Evolutionary conservation across 1,140 invertebrate species (phyloP).

Genomic region (Chlorops oryzae): DNA sequence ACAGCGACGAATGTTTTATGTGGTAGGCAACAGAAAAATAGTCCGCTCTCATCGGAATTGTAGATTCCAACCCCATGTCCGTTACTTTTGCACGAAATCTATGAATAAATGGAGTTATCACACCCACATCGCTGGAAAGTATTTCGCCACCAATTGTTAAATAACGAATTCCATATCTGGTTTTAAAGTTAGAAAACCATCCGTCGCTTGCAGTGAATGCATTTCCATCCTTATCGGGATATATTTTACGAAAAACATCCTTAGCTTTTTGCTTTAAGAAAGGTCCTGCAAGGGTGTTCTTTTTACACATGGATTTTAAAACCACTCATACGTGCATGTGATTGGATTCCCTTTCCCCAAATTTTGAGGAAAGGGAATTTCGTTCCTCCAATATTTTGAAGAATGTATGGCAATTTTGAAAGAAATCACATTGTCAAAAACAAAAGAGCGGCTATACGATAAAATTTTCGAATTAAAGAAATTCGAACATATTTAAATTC

Average conservation of each 20-base stretch:
- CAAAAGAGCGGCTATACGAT: too few relatives aligned
- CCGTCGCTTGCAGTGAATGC: slow-evolving; percentile 1
- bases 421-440: too few relatives aligned
- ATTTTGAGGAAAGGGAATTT: too few relatives aligned
- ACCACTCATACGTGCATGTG: too few relatives aligned
- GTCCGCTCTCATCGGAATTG: slow-evolving; percentile 46
- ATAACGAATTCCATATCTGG: slow-evolving; percentile 35
- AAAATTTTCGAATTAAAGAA: too few relatives aligned
- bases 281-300: not conserved
- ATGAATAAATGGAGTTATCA: slow-evolving; percentile 9
- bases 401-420: too few relatives aligned
- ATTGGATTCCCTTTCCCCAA: too few relatives aligned
- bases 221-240: slow-evolving; percentile 1
- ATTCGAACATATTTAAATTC: too few relatives aligned
- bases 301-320: slow-evolving; percentile 1
- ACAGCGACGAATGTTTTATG: slow-evolving; percentile 29
- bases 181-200: slow-evolving; percentile 41
- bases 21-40: slow-evolving; percentile 39
- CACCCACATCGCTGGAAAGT: slow-evolving; percentile 24
- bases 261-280: not conserved
- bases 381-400: too few relatives aligned
- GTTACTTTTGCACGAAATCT: slow-evolving; percentile 16
- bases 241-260: too few relatives aligned
- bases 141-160: slow-evolving; percentile 38
- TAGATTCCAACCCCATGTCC: slow-evolving; percentile 31